phyloP scores from a whole-genome alignment of 2,113 vertebrate genomes.

The Catagonus wagneri region DNA sequence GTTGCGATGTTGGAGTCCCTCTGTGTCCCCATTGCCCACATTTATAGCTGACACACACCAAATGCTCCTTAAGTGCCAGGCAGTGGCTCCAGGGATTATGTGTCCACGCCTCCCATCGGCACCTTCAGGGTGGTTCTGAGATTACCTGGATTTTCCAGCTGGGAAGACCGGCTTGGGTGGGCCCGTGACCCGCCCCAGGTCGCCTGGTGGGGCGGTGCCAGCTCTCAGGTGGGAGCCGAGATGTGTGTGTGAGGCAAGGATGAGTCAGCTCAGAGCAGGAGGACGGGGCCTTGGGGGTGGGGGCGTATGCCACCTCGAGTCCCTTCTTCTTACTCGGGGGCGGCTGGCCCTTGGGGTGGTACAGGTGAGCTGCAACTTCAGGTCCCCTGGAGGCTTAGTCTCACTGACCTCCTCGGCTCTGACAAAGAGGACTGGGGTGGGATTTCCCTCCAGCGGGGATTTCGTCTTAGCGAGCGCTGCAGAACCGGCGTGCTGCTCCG shows the following conservation, averaged over 20 bases:
- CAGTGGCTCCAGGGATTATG: background rate
- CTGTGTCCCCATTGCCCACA: background rate
- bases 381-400: constrained; percentile 60
- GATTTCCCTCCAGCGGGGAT: constrained; percentile 59
- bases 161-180: background rate
- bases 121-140: background rate
- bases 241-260: background rate
- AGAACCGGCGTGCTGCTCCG: constrained; percentile 5
- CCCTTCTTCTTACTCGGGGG: background rate
- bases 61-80: background rate
- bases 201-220: background rate
- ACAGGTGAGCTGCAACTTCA: constrained; percentile 59
- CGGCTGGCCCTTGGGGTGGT: background rate
- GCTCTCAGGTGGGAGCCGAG: background rate
- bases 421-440: constrained; percentile 75
- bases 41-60: background rate
- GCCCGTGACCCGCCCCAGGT: background rate
- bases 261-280: background rate
- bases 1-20: background rate
- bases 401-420: constrained; percentile 20
- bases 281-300: too few relatives aligned
- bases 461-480: constrained; percentile 51
- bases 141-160: background rate
- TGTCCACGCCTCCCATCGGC: background rate
- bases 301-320: too few relatives aligned